Evolutionary conservation across 2,797 vertebrate species (phyloP).

Genomic region (Enteromius argenteus): DNA sequence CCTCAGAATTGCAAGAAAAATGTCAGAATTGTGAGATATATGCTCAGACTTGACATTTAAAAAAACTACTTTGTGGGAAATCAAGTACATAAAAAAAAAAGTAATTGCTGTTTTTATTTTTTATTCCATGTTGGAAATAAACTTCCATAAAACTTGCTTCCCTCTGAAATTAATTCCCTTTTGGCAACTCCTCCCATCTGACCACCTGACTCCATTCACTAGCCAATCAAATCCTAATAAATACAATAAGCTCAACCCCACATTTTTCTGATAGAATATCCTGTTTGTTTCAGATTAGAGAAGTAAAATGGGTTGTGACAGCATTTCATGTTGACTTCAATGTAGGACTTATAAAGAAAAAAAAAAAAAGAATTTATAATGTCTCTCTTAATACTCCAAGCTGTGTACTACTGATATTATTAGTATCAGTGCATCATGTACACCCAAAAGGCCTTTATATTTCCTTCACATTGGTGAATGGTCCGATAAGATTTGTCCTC

Average conservation of each 20-base stretch:
- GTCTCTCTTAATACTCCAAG: constrained; percentile 11
- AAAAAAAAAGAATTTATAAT: neutral
- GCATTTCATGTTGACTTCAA: constrained; percentile 13
- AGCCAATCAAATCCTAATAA: constrained; percentile 4
- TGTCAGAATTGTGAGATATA: neutral
- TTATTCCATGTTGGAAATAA: neutral
- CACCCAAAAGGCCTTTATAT: constrained; percentile 49
- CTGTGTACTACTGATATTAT: constrained; percentile 26
- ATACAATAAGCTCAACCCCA: neutral
- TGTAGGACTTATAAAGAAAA: neutral
- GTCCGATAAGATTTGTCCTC: constrained; percentile 52
- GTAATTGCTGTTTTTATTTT: neutral
- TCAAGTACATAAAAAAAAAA: neutral
- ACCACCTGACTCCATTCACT: neutral
- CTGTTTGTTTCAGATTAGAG: neutral
- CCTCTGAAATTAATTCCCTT: neutral
- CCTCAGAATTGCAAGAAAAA: neutral
- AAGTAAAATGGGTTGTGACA: neutral
- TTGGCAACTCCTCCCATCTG: neutral
- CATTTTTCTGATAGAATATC: neutral
- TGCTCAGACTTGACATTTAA: neutral
- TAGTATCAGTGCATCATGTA: constrained; percentile 30
- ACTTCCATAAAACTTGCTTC: neutral
- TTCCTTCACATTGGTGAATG: constrained; percentile 65
- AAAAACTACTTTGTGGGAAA: neutral